These are phyloP conservation scores for Deilephila elpenor DNA, from an alignment of 2,888 invertebrate species.

Conservation along the genomic window DNA sequence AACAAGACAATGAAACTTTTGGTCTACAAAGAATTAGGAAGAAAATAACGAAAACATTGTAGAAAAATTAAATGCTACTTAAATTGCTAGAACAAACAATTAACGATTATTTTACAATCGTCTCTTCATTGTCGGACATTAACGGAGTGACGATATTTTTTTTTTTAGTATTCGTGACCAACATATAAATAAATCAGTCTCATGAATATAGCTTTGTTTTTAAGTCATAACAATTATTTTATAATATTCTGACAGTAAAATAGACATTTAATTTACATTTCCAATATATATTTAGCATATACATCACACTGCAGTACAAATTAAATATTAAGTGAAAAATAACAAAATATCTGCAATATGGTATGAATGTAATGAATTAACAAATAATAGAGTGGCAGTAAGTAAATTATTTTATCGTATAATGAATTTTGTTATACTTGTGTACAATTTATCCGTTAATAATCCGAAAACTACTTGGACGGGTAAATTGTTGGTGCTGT, in stretches of 20 bases:
- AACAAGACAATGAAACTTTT: not conserved
- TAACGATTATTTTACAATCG: not conserved
- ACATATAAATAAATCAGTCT: conserved; percentile 10
- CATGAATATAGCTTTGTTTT: not conserved
- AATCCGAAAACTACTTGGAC: conserved; percentile 25
- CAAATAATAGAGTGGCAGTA: not conserved
- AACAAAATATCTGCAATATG: no score
- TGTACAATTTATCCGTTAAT: conserved; percentile 15
- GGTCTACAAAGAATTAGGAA: not conserved
- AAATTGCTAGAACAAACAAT: not conserved
- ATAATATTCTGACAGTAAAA: not conserved
- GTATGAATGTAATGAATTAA: no score
- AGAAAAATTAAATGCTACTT: not conserved
- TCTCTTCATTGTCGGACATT: conserved; percentile 18
- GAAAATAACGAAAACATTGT: not conserved
- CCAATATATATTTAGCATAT: not conserved
- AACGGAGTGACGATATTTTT: conserved; percentile 13
- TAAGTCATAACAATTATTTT: not conserved
- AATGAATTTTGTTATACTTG: not conserved
- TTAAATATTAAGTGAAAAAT: no score
- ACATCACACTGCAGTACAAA: no score
- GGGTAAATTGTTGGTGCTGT: conserved; percentile 8
- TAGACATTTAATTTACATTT: not conserved
- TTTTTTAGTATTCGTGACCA: not conserved
- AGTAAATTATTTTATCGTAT: not conserved